phyloP scores from a whole-genome alignment of 2,888 invertebrate genomes.

The Mylabris sibirica region DNA sequence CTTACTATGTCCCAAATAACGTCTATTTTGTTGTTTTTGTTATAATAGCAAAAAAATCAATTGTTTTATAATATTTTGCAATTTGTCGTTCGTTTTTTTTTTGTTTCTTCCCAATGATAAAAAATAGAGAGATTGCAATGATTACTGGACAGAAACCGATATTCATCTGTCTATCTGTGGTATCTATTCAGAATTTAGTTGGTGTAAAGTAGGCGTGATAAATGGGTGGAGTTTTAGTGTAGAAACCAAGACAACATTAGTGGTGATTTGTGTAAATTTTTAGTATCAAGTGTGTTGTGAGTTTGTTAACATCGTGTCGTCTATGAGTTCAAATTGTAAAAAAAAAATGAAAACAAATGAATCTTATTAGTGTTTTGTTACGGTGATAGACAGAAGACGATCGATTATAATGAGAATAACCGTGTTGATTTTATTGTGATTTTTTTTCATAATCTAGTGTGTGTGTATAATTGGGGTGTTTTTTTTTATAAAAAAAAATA shows the following conservation, averaged over 20 bases:
- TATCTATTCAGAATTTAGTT: too few species aligned
- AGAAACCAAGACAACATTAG: constrained; percentile 37
- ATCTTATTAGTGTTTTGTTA: not conserved
- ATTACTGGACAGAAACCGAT: too few species aligned
- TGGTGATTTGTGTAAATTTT: constrained; percentile 43
- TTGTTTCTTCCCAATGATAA: too few species aligned
- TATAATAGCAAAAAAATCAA: too few species aligned
- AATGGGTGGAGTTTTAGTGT: constrained; percentile 38
- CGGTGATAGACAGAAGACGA: too few species aligned
- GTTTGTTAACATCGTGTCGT: constrained; percentile 25
- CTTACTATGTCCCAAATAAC: too few species aligned
- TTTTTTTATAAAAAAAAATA: too few species aligned
- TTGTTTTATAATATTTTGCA: too few species aligned
- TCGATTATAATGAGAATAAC: not conserved
- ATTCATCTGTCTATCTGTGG: too few species aligned
- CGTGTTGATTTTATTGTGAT: not conserved
- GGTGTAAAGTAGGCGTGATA: constrained; percentile 42
- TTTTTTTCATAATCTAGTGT: not conserved
- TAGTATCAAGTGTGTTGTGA: constrained; percentile 37
- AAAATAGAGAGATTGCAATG: too few species aligned
- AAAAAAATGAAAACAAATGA: not conserved
- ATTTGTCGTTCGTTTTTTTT: too few species aligned
- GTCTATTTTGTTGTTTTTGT: too few species aligned
- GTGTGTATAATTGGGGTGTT: not conserved
- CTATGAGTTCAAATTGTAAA: not conserved